These are phyloP conservation scores for Sander lucioperca DNA, from an alignment of 2,113 vertebrate genomes.

Conservation along the genomic window DNA sequence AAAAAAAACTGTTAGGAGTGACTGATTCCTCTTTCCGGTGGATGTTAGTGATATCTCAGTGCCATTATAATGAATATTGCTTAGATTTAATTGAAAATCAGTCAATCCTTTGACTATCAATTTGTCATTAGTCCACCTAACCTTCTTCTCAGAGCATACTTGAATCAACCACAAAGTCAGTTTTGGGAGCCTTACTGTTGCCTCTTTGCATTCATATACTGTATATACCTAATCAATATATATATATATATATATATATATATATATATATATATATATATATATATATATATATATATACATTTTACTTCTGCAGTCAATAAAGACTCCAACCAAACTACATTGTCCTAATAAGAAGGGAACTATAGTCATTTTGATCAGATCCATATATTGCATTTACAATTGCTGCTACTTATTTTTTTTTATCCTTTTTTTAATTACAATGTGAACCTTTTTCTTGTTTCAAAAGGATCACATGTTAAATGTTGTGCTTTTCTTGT, in stretches of 20 bases:
- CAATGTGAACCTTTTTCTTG: slow-evolving; percentile 1
- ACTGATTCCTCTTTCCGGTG: slow-evolving; percentile 11
- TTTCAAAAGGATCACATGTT: slow-evolving; percentile 8
- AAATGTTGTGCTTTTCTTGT: slow-evolving; percentile 73
- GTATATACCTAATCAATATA: neutral
- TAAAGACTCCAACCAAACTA: neutral
- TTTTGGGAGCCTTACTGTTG: neutral
- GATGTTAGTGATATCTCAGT: slow-evolving; percentile 40
- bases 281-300: too few species aligned
- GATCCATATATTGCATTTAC: slow-evolving; percentile 45
- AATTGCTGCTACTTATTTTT: slow-evolving; percentile 57
- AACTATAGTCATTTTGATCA: slow-evolving; percentile 49
- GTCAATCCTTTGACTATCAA: neutral
- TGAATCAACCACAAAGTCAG: neutral
- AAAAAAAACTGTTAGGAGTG: slow-evolving; percentile 7
- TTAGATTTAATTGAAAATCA: slow-evolving; percentile 46
- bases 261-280: too few species aligned
- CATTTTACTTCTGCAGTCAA: neutral
- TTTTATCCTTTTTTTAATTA: slow-evolving; percentile 2
- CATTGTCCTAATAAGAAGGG: slow-evolving; percentile 50
- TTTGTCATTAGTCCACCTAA: neutral
- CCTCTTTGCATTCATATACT: neutral
- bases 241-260: too few species aligned
- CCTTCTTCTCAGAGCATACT: neutral
- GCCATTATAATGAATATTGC: slow-evolving; percentile 68